These are phyloP conservation scores for Catocala sponsa DNA, from an alignment of 2,888 invertebrate species.

Conservation along the genomic window DNA sequence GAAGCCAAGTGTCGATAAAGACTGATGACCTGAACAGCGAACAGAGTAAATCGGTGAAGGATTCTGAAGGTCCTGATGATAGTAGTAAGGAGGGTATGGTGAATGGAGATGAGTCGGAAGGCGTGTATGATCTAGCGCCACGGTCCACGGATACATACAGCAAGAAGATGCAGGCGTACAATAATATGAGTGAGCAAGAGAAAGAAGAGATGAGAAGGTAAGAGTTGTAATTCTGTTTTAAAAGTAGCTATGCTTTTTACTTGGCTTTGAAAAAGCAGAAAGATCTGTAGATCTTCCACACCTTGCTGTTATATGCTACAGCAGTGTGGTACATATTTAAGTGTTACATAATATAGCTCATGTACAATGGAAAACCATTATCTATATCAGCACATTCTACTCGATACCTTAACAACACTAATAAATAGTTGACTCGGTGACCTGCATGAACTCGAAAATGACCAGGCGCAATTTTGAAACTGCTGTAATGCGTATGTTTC, in stretches of 20 bases:
- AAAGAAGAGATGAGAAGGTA: conserved; percentile 83
- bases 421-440: too few relatives aligned
- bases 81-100: conserved; percentile 66
- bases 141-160: conserved; percentile 80
- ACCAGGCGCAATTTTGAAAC: too few relatives aligned
- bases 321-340: too few relatives aligned
- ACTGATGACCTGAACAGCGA: conserved; percentile 80
- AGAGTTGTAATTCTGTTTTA: conserved; percentile 28
- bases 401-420: too few relatives aligned
- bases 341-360: too few relatives aligned
- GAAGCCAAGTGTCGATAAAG: conserved; percentile 78
- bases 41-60: conserved; percentile 71
- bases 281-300: too few relatives aligned
- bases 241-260: neutral
- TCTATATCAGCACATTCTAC: too few relatives aligned
- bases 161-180: conserved; percentile 83
- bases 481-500: too few relatives aligned
- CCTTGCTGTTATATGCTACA: too few relatives aligned
- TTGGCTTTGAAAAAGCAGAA: neutral
- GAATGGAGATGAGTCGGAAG: conserved; percentile 78
- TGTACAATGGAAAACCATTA: too few relatives aligned
- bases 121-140: conserved; percentile 80
- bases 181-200: conserved; percentile 79
- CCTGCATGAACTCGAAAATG: too few relatives aligned
- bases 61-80: conserved; percentile 54